phyloP scores from a whole-genome alignment of 2,797 vertebrate genomes.

The Gambelia wislizenii region DNA sequence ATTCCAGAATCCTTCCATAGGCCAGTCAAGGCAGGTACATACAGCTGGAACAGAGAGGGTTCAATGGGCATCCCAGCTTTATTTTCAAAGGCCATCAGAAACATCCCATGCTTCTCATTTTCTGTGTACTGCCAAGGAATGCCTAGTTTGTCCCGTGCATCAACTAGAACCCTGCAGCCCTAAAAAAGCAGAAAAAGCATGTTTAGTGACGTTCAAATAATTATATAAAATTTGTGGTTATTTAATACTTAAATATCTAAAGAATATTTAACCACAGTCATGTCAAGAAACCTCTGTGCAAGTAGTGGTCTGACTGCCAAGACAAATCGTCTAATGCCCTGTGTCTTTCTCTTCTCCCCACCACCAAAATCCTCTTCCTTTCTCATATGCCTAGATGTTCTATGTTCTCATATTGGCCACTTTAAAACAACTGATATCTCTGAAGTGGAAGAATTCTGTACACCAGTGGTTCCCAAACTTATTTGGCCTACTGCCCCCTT shows the following conservation, averaged over 20 bases:
- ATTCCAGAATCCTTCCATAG: slow-evolving; percentile 92
- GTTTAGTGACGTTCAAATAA: neutral
- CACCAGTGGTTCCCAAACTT: too few relatives aligned
- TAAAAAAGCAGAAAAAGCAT: slow-evolving; percentile 66
- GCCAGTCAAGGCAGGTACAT: slow-evolving; percentile 87
- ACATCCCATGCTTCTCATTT: slow-evolving; percentile 96
- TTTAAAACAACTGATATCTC: neutral
- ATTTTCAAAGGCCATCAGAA: slow-evolving; percentile 96
- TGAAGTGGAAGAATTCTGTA: neutral
- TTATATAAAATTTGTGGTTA: too few relatives aligned
- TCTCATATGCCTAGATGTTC: neutral
- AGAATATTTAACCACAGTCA: neutral
- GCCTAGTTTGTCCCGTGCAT: slow-evolving; percentile 94
- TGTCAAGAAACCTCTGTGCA: neutral
- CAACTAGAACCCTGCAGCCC: slow-evolving; percentile 94
- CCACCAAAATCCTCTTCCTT: neutral
- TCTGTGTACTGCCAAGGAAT: slow-evolving; percentile 93
- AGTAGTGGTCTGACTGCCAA: neutral
- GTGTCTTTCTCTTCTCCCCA: neutral
- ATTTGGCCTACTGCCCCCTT: too few relatives aligned
- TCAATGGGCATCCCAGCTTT: slow-evolving; percentile 90
- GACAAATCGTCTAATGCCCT: neutral
- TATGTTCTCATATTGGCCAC: neutral
- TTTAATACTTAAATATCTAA: neutral
- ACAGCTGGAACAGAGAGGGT: slow-evolving; percentile 93